These are phyloP conservation scores for Anguilla rostrata DNA, from an alignment of 2,113 vertebrate genomes.

Conservation along the genomic window DNA sequence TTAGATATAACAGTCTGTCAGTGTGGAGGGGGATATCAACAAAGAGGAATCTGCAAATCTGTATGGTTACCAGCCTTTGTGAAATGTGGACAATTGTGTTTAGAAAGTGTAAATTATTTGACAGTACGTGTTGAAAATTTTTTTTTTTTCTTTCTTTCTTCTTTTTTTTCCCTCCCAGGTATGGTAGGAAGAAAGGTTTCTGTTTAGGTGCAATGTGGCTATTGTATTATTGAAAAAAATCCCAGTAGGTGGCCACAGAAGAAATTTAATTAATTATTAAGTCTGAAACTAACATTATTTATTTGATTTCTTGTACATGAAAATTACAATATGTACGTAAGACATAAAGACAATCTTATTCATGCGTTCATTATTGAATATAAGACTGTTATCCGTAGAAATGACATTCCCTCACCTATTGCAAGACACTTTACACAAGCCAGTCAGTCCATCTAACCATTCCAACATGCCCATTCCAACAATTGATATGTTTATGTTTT, in stretches of 20 bases:
- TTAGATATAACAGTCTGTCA: slow-evolving; percentile 14
- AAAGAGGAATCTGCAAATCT: slow-evolving; percentile 24
- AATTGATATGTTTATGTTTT: too few species aligned
- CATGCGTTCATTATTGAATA: too few species aligned
- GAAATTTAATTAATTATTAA: too few species aligned
- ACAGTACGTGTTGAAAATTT: slow-evolving; percentile 30
- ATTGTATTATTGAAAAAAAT: neutral
- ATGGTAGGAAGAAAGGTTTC: slow-evolving; percentile 12
- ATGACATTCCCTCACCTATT: too few species aligned
- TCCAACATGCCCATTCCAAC: too few species aligned
- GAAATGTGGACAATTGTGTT: slow-evolving; percentile 28
- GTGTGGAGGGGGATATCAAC: neutral
- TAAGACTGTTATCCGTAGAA: too few species aligned
- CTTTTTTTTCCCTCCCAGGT: slow-evolving; percentile 22
- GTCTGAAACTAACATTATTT: slow-evolving; percentile 14
- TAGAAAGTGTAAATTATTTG: slow-evolving; percentile 30
- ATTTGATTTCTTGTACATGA: neutral
- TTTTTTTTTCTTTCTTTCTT: neutral
- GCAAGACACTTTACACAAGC: too few species aligned
- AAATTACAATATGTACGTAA: too few species aligned
- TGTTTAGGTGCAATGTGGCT: slow-evolving; percentile 14
- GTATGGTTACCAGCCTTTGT: slow-evolving; percentile 23
- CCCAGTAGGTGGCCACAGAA: too few species aligned
- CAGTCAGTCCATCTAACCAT: too few species aligned
- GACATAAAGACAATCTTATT: too few species aligned